Evolutionary conservation across 2,797 vertebrate genomes (phyloP), one percentile per base, ranked within the genome.

Genomic region (Anas flavirostris): DNA sequence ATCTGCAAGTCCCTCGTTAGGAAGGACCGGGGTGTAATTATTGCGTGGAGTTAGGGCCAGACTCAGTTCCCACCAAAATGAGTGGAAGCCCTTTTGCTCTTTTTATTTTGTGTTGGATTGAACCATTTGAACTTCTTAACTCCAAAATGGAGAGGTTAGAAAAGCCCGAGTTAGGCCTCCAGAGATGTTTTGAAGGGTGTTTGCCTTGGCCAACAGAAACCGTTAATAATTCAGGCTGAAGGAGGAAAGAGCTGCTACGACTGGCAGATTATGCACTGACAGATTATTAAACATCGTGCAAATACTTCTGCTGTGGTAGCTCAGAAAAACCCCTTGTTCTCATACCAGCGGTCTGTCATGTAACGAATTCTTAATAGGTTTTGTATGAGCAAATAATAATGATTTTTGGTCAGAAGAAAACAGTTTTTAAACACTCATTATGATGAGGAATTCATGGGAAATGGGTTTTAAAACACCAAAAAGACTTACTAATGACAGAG

Each of bases 1-100:
- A 96, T n/a, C 37, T 90, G 84, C 70, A 90, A 86, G 63, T 91
- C 59, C 75, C 62, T 83, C 16, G 5, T 83, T 80, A 73, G 63
- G 82, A 93, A 93, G 84, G 96, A 90, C 63, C 80, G 62, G 88
- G 63, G 87, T 92, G 92, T 79, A 95, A 91, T 91, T 95, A 89
- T 60, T 92, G 76, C 62, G n/a, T 81, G 82, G 86, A 56, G 69
- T 85, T 82, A 92, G 37, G 26, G 76, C 62, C 84, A 70, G 80
- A 19, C 17, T 46, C 12, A 3, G 18, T 23, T 85, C 78, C 58
- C 73, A 69, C n/a, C 2, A 15, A 91, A 91, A 60, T n/a, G 41
- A 82, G 62, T 22, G 33, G 58, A 73, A 93, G 17, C n/a, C 26
- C 72, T 90, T 91, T 58, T 33, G 14, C 72, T 66, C 78, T 29